Evolutionary conservation across 2,797 vertebrate species (phyloP), one percentile per base, ranked within the genome.

Genomic region (Pteronotus mesoamericanus): DNA sequence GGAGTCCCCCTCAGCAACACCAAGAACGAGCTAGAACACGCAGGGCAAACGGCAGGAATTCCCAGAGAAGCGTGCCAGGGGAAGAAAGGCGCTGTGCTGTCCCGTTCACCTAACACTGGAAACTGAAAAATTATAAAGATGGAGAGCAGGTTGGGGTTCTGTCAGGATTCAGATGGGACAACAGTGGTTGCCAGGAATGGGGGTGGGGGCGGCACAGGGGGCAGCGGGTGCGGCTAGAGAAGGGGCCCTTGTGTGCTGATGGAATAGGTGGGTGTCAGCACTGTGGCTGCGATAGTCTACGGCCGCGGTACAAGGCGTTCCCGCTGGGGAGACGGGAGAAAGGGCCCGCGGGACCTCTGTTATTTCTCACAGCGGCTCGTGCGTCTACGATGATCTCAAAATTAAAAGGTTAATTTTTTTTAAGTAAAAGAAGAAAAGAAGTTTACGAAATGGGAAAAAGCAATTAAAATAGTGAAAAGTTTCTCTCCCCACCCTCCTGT

Each of bases 251-350:
- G 5, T 18, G 10, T 12, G 44, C 14, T 15, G 59, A 26, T 10
- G 9, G 77, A 46, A 61, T 26, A 29, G 32, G 32, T 29, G 14
- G 59, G 15, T 0, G 61, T 24, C 26, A 0, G 0, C 0, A 5
- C 2, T 55, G 4, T 12, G 37, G 42, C 3, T 18, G 5, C 2
- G 44, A 59, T 3, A 1, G 9, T 4, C 44, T 6, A 6, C 21
- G 7, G 6, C 11, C 7, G 11, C 24, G 57, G 46, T 66, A 29
- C 32, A 61, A 14, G 37, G 2, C 2, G 3, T 9, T 0, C 24
- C 32, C 51, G 6, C 15, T 48, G 34, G 24, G 5, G 9, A 77
- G 48, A 18, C n/a, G 32, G 39, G 26, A 3, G 11, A 29, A 34
- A 14, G 16, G 22, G 2, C 12, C 9, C 2, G 2, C 2, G 22